These are phyloP conservation scores for Cydia fagiglandana DNA, from an alignment of 1,140 invertebrate genomes.

Conservation along the genomic window DNA sequence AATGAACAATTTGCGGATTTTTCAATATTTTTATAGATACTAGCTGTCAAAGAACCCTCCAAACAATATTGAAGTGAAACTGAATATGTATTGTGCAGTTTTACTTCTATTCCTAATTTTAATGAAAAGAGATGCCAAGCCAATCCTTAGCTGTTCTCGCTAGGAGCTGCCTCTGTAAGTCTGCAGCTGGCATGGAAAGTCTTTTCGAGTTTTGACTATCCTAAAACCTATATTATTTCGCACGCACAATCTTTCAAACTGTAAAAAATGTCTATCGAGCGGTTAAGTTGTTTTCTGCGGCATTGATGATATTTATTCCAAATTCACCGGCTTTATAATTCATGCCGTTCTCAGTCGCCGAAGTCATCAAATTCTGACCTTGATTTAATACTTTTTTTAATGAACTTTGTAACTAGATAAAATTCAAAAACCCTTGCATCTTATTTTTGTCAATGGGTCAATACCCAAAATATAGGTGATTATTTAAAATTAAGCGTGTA, in stretches of 20 bases:
- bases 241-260: slow-evolving; percentile 4
- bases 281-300: not conserved
- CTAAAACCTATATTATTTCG: slow-evolving; percentile 2
- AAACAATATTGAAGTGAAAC: not conserved
- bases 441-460: no score
- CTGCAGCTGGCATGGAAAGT: not conserved
- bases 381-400: no score
- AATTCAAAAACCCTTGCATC: no score
- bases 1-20: not conserved
- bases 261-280: not conserved
- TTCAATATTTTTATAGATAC: not conserved
- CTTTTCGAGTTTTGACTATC: not conserved
- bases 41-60: not conserved
- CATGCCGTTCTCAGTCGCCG: not conserved
- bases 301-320: not conserved
- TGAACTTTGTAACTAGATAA: no score
- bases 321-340: not conserved
- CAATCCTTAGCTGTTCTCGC: not conserved
- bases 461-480: no score
- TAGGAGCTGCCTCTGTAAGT: no score
- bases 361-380: not conserved
- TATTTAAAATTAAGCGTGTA: no score
- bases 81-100: slow-evolving; percentile 7
- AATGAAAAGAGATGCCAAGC: not conserved
- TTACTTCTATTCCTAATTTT: not conserved